phyloP scores from a whole-genome alignment of 2,797 vertebrate species.

The Alosa sapidissima region DNA sequence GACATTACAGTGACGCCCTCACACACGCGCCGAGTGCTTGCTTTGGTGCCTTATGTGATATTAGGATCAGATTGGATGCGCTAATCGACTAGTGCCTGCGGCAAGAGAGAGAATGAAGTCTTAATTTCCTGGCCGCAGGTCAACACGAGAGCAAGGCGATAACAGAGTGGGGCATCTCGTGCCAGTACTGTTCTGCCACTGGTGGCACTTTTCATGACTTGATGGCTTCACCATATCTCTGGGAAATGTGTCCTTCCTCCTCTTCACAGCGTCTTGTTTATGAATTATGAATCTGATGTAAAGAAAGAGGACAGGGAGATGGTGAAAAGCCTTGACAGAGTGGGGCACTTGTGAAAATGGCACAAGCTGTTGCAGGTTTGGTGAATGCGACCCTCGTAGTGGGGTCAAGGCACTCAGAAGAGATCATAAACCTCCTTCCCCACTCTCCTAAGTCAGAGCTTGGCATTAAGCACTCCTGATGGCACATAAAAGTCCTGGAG shows the following conservation, averaged over 20 bases:
- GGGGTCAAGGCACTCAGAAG: slow-evolving; percentile 11
- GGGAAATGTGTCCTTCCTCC: not conserved
- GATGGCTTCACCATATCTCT: not conserved
- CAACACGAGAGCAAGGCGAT: not conserved
- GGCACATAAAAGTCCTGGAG: not conserved
- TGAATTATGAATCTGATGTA: not conserved
- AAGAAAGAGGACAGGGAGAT: not conserved
- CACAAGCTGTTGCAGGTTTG: not conserved
- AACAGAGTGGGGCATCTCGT: not conserved
- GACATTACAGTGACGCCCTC: not conserved
- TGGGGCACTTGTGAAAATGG: slow-evolving; percentile 2
- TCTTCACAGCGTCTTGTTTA: not conserved
- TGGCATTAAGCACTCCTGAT: not conserved
- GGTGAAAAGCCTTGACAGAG: not conserved
- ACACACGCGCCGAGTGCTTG: not conserved
- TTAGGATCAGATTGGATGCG: not conserved
- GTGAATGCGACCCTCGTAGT: not conserved
- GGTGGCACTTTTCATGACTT: not conserved
- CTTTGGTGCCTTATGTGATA: not conserved
- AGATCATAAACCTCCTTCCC: not conserved
- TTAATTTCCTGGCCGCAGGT: not conserved
- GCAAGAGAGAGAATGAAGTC: not conserved
- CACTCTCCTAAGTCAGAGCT: not conserved
- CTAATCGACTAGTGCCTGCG: not conserved
- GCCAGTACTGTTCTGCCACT: not conserved